Conservation (phyloP, 2,113 vertebrate genomes). For the Cebidichthys violaceus region DNA sequence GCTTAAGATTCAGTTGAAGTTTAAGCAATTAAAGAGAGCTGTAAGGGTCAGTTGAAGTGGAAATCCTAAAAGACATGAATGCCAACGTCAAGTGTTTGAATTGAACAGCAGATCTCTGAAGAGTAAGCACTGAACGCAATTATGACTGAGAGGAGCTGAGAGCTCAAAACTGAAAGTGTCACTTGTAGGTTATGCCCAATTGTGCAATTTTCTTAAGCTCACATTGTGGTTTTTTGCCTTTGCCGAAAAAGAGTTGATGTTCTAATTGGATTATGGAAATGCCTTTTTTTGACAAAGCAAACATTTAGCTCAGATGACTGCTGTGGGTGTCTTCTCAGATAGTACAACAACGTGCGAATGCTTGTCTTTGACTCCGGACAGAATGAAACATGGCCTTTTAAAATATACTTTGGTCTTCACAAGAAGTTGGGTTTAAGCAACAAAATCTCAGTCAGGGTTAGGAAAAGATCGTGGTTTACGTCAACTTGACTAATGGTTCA, state of each 20-base stretch:
- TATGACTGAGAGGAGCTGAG: neutral
- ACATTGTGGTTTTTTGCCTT: neutral
- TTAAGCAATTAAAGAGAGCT: constrained; percentile 1
- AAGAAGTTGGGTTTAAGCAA: neutral
- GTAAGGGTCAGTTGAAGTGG: neutral
- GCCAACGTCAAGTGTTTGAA: neutral
- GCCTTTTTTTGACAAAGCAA: neutral
- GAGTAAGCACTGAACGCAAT: neutral
- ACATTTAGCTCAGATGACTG: neutral
- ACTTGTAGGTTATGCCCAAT: no score
- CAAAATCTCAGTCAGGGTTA: no score
- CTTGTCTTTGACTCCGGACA: neutral
- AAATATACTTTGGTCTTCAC: neutral
- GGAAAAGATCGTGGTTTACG: neutral
- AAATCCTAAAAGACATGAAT: constrained; percentile 7
- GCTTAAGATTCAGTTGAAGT: neutral
- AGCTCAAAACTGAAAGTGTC: neutral
- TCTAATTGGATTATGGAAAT: neutral
- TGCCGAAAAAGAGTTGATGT: neutral
- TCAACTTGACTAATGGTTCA: neutral
- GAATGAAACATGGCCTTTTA: no score
- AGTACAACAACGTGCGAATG: neutral
- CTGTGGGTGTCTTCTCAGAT: neutral
- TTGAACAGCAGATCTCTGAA: neutral
- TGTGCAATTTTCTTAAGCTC: neutral